phyloP scores from a whole-genome alignment of 2,888 invertebrate species.

The Oegoconia quadripuncta region DNA sequence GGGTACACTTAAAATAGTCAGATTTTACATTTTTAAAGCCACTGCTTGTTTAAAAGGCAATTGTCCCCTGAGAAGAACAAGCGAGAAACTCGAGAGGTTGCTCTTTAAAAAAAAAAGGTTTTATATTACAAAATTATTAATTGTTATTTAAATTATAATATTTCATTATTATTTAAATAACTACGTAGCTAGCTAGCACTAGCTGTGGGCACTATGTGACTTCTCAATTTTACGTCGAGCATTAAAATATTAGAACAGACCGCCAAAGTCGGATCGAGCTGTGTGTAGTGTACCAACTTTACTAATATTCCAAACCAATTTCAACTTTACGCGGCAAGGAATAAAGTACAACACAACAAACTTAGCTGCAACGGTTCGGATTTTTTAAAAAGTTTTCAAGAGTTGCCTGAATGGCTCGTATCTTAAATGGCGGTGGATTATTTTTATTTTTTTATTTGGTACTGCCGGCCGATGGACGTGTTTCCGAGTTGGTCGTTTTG shows the following conservation, averaged over 20 bases:
- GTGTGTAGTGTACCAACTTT: conserved; percentile 29
- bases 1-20: too few relatives aligned
- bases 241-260: neutral
- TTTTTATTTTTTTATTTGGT: conserved; percentile 15
- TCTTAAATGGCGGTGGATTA: conserved; percentile 40
- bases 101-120: too few relatives aligned
- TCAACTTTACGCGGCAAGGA: conserved; percentile 35
- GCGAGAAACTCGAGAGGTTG: too few relatives aligned
- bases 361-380: conserved; percentile 9
- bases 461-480: conserved; percentile 4
- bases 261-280: neutral
- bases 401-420: conserved; percentile 29
- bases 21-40: too few relatives aligned
- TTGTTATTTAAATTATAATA: too few relatives aligned
- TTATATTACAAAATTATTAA: too few relatives aligned
- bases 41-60: too few relatives aligned
- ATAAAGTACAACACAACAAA: conserved; percentile 29
- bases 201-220: too few relatives aligned
- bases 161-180: too few relatives aligned
- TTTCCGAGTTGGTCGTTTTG: conserved; percentile 10
- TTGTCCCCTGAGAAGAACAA: too few relatives aligned
- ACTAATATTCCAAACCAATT: conserved; percentile 40
- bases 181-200: too few relatives aligned
- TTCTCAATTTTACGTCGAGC: too few relatives aligned
- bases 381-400: conserved; percentile 29